Evolutionary conservation across 2,888 invertebrate species (phyloP), one percentile per base, ranked within the genome.

Genomic region (Spatulosminthurus flaviceps): DNA sequence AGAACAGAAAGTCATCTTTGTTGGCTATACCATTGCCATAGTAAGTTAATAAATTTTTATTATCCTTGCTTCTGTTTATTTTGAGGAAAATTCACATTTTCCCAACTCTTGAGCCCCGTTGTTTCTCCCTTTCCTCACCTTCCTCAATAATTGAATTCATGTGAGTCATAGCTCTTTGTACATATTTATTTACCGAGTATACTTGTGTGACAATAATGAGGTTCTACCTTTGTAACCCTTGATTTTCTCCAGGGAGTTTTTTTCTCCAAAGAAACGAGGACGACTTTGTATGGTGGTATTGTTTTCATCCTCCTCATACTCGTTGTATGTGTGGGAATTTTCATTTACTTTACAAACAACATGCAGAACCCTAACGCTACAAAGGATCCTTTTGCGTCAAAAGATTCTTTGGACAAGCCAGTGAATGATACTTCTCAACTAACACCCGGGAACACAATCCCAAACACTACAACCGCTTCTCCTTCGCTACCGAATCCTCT

Each of bases 1-100:
- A 73, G 78, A 78, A 70, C 78, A 78, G 42, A 78, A 78, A 73
- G 72, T 73, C 41, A 78, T 78, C 66, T 78, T 78, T 29, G 72
- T 78, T 73, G 78, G 78, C 21, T 78, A 78, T 43, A 73, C 78
- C 16, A 78, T 78, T 66, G 78, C 78, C 64, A 78, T 78, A 72
- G 77, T 78, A 71, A 78, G 77, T 71, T 72, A 13, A 66, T 66
- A 24, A 22, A 22, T 66, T 66, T 66, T 22, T 29, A 28, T 1
- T 7, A 11, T 22, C 9, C 21, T 29, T 29, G n/a, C 21, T 24
- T 19, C 67, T 28, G 19, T 67, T 67, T 24, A 2, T 7, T 26
- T 69, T 34, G 19, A 26, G 9, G 9, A 22, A n/a, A 26, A 22
- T 69, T 26, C 28, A 66, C 22, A 11, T 21, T 43, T 43, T 43